Percentiles rank a stretch among this genome's conserved stretches.
phyloP scores from a whole-genome alignment of 1,140 invertebrate species.

The Drosophila funebris region DNA sequence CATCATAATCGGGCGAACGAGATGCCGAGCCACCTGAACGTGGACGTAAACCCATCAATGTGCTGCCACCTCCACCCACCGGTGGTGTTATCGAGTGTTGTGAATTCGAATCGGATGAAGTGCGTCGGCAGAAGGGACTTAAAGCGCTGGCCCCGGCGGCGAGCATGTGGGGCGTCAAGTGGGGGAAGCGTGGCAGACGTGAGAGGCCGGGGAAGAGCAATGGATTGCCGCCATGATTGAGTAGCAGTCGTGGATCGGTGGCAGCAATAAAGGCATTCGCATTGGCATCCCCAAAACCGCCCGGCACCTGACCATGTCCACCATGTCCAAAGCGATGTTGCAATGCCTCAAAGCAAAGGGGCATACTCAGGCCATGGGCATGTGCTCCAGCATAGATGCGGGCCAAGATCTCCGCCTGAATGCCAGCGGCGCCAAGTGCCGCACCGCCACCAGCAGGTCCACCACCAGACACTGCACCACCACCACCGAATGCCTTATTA shows the following conservation, averaged over 20 bases:
- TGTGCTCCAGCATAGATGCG: constrained; percentile 89
- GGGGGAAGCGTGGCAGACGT: constrained; percentile 83
- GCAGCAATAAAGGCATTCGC: constrained; percentile 72
- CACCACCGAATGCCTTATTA: constrained; percentile 73
- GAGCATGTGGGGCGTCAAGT: constrained; percentile 72
- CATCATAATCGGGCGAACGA: constrained; percentile 49
- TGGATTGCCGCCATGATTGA: constrained; percentile 84
- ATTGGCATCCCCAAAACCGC: constrained; percentile 30
- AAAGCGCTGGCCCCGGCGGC: constrained; percentile 66
- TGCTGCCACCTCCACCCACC: constrained; percentile 32
- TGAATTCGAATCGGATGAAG: constrained; percentile 81
- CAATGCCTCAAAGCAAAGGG: constrained; percentile 85
- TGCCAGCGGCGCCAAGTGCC: constrained; percentile 52
- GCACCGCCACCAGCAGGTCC: constrained; percentile 41
- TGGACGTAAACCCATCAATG: constrained; percentile 12
- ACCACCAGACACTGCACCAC: not conserved
- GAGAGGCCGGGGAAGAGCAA: constrained; percentile 85
- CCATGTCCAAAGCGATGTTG: constrained; percentile 83
- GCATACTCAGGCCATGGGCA: constrained; percentile 84
- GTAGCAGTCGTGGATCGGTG: constrained; percentile 75
- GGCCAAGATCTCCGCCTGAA: constrained; percentile 92
- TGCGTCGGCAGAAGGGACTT: constrained; percentile 70
- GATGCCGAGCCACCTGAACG: constrained; percentile 25
- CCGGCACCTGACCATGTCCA: constrained; percentile 6
- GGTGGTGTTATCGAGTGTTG: constrained; percentile 83